Base-by-base conservation (phyloP, 2,113 vertebrate species). In the Pipra filicauda region DNA sequence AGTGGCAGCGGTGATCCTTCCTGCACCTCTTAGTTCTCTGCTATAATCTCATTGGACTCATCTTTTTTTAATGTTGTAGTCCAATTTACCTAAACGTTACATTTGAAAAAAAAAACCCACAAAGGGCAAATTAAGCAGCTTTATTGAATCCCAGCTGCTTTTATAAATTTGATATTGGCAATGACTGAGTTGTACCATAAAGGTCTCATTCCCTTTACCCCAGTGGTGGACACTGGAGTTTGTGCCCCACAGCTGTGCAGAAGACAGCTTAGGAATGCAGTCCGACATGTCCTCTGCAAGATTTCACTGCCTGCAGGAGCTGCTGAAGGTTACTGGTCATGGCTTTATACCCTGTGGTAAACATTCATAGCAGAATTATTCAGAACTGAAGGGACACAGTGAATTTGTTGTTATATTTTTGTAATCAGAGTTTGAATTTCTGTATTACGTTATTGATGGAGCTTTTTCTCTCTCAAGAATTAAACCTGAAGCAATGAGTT, bases 401-500 rank as follows among this genome's bases (percentile, higher is more conserved):
- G 70, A 62, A 81, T 73, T 61, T 79, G 59, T 57, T 30, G 26
- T 41, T 72, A 11, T 1, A 9, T 58, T 83, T 83, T 64, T 91
- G 54, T 66, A 77, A 61, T 54, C 30, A 43, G 70, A 62, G 18
- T 66, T 82, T 72, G 65, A 86, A 57, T 61, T 91, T 80, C 46
- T 61, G 1, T 79, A 41, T 59, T 62, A 43, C 0, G 6, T 83
- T 94, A 71, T 41, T 77, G 82, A 61, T 86, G 51, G 82, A 77
- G 20, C 14, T 71, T 88, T 91, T 93, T 79, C 23, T 78, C 46
- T 88, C 61, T 90, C 8, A 67, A 72, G 82, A 80, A 93, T 64
- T 77, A 85, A 93, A 96, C 82, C 85, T 15, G 24, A 86, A 93
- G 85, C 85, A 71, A 46, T 55, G 82, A 71, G 10, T 91, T 91